Percentiles rank a stretch among this genome's conserved stretches.
These are phyloP conservation scores for Megalops cyprinoides DNA, from an alignment of 2,797 vertebrate genomes.

Conservation along the genomic window DNA sequence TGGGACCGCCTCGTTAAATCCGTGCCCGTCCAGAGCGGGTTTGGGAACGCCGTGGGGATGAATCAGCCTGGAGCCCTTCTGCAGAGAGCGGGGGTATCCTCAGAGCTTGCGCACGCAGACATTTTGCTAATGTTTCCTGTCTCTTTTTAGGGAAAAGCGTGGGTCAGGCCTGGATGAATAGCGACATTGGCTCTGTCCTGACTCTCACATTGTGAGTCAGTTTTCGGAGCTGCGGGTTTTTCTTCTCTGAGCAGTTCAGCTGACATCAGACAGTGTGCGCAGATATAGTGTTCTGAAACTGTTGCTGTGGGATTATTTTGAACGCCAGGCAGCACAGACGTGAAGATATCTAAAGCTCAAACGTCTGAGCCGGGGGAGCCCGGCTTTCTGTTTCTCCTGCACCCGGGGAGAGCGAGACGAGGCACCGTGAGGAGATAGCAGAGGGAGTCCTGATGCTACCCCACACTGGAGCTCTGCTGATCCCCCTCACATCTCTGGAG, in stretches of 20 bases:
- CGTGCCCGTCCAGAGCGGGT: not conserved
- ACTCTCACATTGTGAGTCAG: not conserved
- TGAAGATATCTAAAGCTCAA: slow-evolving; percentile 16
- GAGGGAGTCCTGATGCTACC: no score
- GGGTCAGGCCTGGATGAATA: slow-evolving; percentile 21
- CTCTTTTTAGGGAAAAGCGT: slow-evolving; percentile 10
- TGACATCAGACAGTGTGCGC: slow-evolving; percentile 20
- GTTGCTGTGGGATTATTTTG: slow-evolving; percentile 31
- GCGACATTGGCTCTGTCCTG: not conserved
- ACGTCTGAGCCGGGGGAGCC: no score
- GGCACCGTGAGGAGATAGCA: no score
- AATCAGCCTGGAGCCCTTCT: no score
- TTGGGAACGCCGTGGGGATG: not conserved
- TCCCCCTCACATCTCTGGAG: not conserved
- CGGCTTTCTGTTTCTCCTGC: no score
- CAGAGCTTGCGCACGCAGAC: not conserved
- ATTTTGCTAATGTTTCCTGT: slow-evolving; percentile 21
- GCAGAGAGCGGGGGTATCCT: no score
- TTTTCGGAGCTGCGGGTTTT: slow-evolving; percentile 10
- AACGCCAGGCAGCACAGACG: slow-evolving; percentile 10
- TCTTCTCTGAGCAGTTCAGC: slow-evolving; percentile 9
- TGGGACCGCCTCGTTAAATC: slow-evolving; percentile 36
- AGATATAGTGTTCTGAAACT: not conserved
- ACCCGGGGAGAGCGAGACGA: no score
- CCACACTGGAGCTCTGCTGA: not conserved